A percentile compares a stretch with the other conserved stretches of the same genome.
Conservation (phyloP, 2,113 vertebrate genomes). For the Gopherus flavomarginatus region DNA sequence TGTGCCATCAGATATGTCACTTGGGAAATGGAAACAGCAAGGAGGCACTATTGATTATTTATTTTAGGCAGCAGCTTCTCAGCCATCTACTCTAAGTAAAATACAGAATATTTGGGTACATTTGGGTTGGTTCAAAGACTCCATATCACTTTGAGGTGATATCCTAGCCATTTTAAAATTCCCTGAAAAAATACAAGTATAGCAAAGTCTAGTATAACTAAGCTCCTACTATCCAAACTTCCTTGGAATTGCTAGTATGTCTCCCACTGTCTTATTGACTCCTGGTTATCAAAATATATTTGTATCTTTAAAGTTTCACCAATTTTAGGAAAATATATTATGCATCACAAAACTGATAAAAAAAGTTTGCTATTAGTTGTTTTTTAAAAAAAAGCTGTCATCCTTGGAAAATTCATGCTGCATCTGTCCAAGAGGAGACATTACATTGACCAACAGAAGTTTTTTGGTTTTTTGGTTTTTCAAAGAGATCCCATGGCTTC, state of each 20-base stretch:
- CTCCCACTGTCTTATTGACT: not conserved
- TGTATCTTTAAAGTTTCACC: not conserved
- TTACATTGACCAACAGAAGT: not conserved
- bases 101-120: not conserved
- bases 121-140: not conserved
- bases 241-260: not conserved
- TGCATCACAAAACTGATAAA: not conserved
- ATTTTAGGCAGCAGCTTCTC: not conserved
- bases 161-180: fast-evolving
- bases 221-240: not conserved
- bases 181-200: not conserved
- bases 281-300: fast-evolving
- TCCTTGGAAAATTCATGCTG: not conserved
- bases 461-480: not conserved
- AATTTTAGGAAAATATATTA: not conserved
- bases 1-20: not conserved
- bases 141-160: not conserved
- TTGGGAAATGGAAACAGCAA: not conserved
- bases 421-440: not conserved
- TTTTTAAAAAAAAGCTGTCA: not conserved
- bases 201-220: not conserved
- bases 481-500: fast-evolving
- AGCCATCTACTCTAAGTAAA: not conserved
- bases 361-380: not conserved
- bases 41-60: not conserved